phyloP scores from a whole-genome alignment of 2,888 invertebrate species.

The Dorcus hopei region DNA sequence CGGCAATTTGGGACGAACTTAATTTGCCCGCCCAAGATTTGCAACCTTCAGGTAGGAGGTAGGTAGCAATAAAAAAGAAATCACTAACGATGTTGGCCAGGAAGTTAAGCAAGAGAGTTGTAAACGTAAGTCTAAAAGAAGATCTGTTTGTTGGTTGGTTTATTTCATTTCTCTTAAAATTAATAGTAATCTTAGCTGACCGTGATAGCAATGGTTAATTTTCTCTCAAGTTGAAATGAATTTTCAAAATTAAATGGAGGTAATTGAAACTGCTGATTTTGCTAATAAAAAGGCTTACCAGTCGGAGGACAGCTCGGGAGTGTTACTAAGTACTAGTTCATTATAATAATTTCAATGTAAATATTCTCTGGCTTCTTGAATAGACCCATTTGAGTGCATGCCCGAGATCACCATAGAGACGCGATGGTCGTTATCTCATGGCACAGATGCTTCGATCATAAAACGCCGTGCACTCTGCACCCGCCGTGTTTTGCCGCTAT shows the following conservation, averaged over 20 bases:
- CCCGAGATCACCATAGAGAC: conserved; percentile 10
- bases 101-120: too few relatives aligned
- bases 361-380: conserved; percentile 1
- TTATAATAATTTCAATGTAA: conserved; percentile 7
- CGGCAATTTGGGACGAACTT: too few relatives aligned
- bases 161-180: too few relatives aligned
- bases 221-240: not conserved
- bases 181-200: too few relatives aligned
- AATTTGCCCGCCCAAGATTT: too few relatives aligned
- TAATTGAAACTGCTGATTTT: not conserved
- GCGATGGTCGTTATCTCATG: conserved; percentile 21
- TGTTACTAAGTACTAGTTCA: conserved; percentile 6
- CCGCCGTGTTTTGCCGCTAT: conserved; percentile 4
- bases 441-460: conserved; percentile 21
- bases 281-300: not conserved
- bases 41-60: too few relatives aligned
- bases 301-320: not conserved
- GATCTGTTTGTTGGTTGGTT: too few relatives aligned
- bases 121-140: too few relatives aligned
- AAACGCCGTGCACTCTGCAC: conserved; percentile 20
- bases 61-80: too few relatives aligned
- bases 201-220: too few relatives aligned
- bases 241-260: not conserved
- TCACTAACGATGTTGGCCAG: too few relatives aligned
- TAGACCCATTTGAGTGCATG: conserved; percentile 3